Base-by-base conservation (phyloP, 2,888 invertebrate genomes). In the Sympetrum striolatum region DNA sequence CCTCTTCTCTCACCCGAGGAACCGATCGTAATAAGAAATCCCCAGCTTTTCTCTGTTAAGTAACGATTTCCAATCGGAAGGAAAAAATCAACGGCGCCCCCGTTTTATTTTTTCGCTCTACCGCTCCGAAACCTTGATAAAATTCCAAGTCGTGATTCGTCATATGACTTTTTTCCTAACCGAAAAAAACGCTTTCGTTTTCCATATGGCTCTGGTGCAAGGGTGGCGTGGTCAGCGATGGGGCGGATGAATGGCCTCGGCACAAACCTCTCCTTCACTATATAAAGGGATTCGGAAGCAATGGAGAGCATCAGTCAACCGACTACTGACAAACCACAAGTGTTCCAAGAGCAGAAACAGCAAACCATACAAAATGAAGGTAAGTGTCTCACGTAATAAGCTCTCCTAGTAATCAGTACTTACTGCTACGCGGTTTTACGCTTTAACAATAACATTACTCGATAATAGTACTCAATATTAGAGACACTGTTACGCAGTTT, bases 41-140 rank as follows among this genome's bases (percentile, higher is more conserved):
- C n/a, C 25, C 25, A 64, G 22, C 73, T 73, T 73, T 73, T 31
- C 73, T 64, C 12, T 82, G 35, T 82, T 82, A 58, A 82, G 82
- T 82, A 82, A 86, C 58, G 60, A 86, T 64, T 86, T 86, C 60
- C 37, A 73, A 73, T 73, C 73, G 73, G 44, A 44, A 10, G 44
- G 25, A 73, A 73, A 73, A 73, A 31, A 73, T 31, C 2, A 22
- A 73, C 25, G 12, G 60, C 82, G 58, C 53, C 8, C 64, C n/a
- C 35, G 60, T 15, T 48, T 80, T 37, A 60, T 64, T 60, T 60
- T 80, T 48, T 31, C 35, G 82, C 31, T 58, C 18, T 18, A 31
- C 31, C 2, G 60, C 86, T 60, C 35, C 86, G 86, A 86, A 86
- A 86, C 86, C 86, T 86, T 86, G 86, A 86, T 60, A 86, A 86